These are phyloP conservation scores for Rotaria magnacalcarata DNA, from an alignment of 2,888 invertebrate species.

Conservation along the genomic window DNA sequence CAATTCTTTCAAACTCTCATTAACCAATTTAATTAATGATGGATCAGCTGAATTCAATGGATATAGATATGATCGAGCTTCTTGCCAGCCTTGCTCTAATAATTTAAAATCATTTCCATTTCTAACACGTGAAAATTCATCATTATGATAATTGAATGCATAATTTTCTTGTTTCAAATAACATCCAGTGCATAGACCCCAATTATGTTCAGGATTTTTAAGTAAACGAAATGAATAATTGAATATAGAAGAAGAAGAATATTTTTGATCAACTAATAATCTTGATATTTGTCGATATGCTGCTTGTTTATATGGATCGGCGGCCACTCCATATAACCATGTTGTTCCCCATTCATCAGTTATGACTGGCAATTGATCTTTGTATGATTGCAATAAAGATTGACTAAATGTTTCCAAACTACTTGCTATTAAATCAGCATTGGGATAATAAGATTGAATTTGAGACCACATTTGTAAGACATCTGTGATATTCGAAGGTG, in stretches of 20 bases:
- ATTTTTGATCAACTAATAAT: background rate
- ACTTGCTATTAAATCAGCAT: background rate
- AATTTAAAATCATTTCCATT: constrained; percentile 15
- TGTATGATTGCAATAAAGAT: background rate
- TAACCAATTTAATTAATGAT: background rate
- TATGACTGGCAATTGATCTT: background rate
- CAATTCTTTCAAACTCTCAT: background rate
- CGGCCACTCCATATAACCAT: background rate
- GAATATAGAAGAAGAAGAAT: background rate
- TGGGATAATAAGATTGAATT: background rate
- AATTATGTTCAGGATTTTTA: constrained; percentile 12
- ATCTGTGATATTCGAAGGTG: background rate
- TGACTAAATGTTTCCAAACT: background rate
- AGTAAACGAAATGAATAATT: constrained; percentile 24
- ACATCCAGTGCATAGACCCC: background rate
- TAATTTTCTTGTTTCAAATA: background rate
- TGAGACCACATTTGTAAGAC: background rate
- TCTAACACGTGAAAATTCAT: background rate
- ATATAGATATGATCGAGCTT: background rate
- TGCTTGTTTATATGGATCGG: constrained; percentile 8
- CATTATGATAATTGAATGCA: background rate
- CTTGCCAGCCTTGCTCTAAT: background rate
- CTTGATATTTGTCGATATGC: constrained; percentile 1
- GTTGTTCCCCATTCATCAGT: constrained; percentile 12
- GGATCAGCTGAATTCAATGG: background rate